These are phyloP conservation scores for Andrena cerasifolii DNA, from an alignment of 1,140 invertebrate species.

Conservation along the genomic window DNA sequence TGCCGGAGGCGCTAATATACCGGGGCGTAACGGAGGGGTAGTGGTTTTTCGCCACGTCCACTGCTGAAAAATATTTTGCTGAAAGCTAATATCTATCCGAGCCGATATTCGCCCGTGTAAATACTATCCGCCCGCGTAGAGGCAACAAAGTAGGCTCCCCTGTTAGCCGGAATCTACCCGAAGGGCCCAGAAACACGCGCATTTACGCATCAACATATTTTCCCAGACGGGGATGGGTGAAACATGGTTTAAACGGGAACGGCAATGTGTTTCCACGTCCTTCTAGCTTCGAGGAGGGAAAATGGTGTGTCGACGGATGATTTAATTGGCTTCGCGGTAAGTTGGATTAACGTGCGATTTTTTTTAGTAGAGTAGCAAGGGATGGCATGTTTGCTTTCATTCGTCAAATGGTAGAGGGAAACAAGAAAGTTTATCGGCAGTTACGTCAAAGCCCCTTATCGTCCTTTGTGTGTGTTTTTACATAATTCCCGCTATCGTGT, in stretches of 20 bases:
- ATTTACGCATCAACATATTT: conserved; percentile 9
- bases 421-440: too few species aligned
- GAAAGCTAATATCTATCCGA: conserved; percentile 68
- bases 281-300: not conserved
- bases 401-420: too few species aligned
- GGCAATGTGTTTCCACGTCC: not conserved
- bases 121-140: conserved; percentile 56
- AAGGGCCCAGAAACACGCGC: conserved; percentile 16
- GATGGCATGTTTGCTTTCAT: too few species aligned
- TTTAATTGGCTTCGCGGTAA: too few species aligned
- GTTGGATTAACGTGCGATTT: too few species aligned
- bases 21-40: conserved; percentile 52
- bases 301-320: too few species aligned
- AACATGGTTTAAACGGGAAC: not conserved
- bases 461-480: too few species aligned
- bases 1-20: conserved; percentile 66
- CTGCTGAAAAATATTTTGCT: conserved; percentile 67
- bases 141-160: conserved; percentile 59
- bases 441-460: too few species aligned
- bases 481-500: too few species aligned
- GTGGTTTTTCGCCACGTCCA: conserved; percentile 60
- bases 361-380: too few species aligned
- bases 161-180: conserved; percentile 36
- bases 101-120: conserved; percentile 66
- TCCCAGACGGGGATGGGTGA: not conserved